Percentiles rank a stretch among this genome's conserved stretches.
These are phyloP conservation scores for Onchidella celtica DNA, from an alignment of 2,888 invertebrate species.

Conservation along the genomic window DNA sequence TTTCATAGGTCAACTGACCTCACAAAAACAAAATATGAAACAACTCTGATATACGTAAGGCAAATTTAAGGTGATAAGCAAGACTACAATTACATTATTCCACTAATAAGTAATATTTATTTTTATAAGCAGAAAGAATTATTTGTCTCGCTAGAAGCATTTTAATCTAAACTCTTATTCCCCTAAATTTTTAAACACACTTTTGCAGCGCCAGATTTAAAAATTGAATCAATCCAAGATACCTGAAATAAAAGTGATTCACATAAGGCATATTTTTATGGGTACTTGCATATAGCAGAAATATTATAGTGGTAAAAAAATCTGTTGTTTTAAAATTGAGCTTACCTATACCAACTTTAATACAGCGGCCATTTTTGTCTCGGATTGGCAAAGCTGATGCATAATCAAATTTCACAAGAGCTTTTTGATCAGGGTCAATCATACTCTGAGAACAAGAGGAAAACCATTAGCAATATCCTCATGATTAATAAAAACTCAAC, in stretches of 20 bases:
- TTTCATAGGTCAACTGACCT: too few species aligned
- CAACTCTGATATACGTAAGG: neutral
- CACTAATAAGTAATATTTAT: neutral
- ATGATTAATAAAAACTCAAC: too few species aligned
- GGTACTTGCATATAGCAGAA: too few species aligned
- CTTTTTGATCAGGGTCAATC: slow-evolving; percentile 29
- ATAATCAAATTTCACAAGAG: slow-evolving; percentile 92
- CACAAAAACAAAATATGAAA: neutral
- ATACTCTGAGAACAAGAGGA: slow-evolving; percentile 15
- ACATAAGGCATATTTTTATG: too few species aligned
- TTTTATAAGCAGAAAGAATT: neutral
- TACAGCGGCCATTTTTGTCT: slow-evolving; percentile 83
- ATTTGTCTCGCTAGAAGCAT: neutral
- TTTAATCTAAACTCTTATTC: neutral
- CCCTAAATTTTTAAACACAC: too few species aligned
- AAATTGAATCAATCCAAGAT: too few species aligned
- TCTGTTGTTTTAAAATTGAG: too few species aligned
- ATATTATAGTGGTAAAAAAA: too few species aligned
- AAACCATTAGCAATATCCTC: neutral
- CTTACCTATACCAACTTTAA: slow-evolving; percentile 67
- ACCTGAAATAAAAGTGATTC: too few species aligned
- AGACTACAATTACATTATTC: neutral
- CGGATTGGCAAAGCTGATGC: slow-evolving; percentile 97
- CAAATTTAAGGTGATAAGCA: neutral
- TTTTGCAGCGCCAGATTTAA: too few species aligned